Conservation (phyloP, 1,140 invertebrate species). For the Metaphire vulgaris region DNA sequence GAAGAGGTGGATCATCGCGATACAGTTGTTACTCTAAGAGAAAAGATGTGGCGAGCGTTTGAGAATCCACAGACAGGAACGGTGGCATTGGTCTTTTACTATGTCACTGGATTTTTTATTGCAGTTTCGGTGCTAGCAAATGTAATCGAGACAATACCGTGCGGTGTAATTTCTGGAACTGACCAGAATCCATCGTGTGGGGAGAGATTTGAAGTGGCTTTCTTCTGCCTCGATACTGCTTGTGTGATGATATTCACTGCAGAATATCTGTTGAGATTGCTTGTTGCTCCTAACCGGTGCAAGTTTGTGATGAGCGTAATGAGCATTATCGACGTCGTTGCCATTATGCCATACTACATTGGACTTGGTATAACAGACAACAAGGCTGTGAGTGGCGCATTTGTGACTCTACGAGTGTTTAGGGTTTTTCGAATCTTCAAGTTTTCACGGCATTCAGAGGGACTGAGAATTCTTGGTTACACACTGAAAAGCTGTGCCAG, state of each 20-base stretch:
- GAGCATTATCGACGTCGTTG: constrained; percentile 99
- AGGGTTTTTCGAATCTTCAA: constrained; percentile 98
- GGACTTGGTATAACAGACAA: constrained; percentile 93
- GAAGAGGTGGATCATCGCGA: constrained; percentile 43
- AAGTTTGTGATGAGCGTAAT: constrained; percentile 96
- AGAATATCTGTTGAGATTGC: constrained; percentile 90
- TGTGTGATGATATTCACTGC: constrained; percentile 99
- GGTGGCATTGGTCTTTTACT: constrained; percentile 96
- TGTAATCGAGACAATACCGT: constrained; percentile 95
- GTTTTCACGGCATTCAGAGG: constrained; percentile 98
- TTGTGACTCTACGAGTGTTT: constrained; percentile 97
- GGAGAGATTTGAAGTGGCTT: constrained; percentile 92
- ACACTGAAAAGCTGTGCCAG: constrained; percentile 98
- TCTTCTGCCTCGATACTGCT: constrained; percentile 98
- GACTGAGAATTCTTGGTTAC: constrained; percentile 94
- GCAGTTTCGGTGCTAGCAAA: constrained; percentile 98
- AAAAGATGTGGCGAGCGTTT: constrained; percentile 99
- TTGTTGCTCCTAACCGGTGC: constrained; percentile 87
- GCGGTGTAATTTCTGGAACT: constrained; percentile 61
- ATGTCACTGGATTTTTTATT: constrained; percentile 99
- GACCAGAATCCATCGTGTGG: constrained; percentile 83
- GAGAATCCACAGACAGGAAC: constrained; percentile 99
- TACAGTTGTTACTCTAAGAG: constrained; percentile 66
- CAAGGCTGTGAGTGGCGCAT: constrained; percentile 97
- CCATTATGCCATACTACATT: constrained; percentile 98